Conservation (phyloP, 2,797 vertebrate species). For the Todus mexicanus region DNA sequence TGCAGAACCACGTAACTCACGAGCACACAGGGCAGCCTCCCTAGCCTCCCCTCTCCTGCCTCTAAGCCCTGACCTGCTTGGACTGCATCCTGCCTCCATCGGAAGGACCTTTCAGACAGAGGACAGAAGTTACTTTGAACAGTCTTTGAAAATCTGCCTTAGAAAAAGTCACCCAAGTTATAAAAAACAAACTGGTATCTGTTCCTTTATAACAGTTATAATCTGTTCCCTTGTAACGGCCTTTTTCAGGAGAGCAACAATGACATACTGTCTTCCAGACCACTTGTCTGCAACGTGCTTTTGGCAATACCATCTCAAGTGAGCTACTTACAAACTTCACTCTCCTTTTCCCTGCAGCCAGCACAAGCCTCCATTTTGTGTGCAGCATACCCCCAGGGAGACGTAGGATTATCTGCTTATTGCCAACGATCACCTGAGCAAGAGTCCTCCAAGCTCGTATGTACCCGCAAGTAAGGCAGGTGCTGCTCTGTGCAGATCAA, state of each 20-base stretch:
- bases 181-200: background rate
- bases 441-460: background rate
- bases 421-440: background rate
- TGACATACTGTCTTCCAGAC: background rate
- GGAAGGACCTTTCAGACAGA: background rate
- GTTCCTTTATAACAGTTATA: background rate
- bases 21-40: background rate
- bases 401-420: background rate
- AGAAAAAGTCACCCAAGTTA: background rate
- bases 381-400: background rate
- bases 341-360: background rate
- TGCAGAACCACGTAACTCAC: background rate
- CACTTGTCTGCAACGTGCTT: background rate
- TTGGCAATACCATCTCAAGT: background rate
- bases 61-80: background rate
- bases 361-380: background rate
- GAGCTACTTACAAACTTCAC: background rate
- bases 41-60: background rate
- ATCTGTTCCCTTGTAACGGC: background rate
- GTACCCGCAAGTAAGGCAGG: background rate
- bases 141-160: background rate
- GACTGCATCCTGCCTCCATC: background rate
- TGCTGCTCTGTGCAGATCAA: background rate
- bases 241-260: background rate
- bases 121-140: conserved; percentile 5